Base-by-base conservation (phyloP, 2,113 vertebrate genomes). In the Hippocampus barbouri region DNA sequence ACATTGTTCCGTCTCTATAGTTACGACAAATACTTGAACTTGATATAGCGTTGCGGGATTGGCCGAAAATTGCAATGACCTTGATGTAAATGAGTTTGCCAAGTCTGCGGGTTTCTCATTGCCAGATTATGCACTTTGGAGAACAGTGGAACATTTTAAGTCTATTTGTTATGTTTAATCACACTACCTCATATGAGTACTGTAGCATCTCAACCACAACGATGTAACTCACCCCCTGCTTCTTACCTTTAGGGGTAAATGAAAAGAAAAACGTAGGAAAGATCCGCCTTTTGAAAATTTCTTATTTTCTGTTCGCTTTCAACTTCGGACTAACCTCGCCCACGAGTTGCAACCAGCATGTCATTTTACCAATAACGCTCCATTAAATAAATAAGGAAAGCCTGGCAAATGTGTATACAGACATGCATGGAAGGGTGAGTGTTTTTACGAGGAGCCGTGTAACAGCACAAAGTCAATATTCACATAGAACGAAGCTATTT, bases 401-500 rank as follows among this genome's bases (percentile, higher is more conserved):
- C 54, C 68, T 71, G 68, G 62, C 73, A 84, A 69, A 77, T 74
- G 76, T 72, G 64, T 6, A 11, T 61, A 60, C 66, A 59, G 63
- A 76, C 73, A 81, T 20, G 30, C 65, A 70, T 76, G 60, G 59
- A 5, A 65, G 74, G 73, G 78, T 78, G 68, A 66, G 45, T 64
- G 72, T 74, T 80, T 77, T 77, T 71, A 79, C 41, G 21, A 79
- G 68, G 3, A 40, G 23, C 3, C 8, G 49, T 15, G 64, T 61
- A 49, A 69, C 74, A 78, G 80, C 77, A 85, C 83, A 80, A 79
- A 60, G 54, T 27, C 45, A 54, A 14, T 40, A 69, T 41, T 73
- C 75, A 72, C 77, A 70, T 38, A 47, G 70, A 63, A 53, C 15
- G 75, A 82, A 77, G 80, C 64, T 27, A 85, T 83, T 82, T 84